Evolutionary conservation across 2,113 vertebrate species (phyloP).

Genomic region (Microtus richardsoni): DNA sequence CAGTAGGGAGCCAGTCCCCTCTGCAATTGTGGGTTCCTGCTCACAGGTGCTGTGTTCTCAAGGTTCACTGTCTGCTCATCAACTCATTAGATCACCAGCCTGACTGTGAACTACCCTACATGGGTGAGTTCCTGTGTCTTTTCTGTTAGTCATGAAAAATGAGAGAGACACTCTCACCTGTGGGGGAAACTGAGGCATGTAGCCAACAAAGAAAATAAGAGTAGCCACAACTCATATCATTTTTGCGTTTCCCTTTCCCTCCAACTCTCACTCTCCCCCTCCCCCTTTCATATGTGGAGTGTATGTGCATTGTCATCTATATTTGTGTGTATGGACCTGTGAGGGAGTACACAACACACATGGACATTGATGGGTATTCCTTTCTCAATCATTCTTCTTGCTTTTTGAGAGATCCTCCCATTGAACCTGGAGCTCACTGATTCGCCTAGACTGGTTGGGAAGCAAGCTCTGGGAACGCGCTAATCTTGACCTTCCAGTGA

Average conservation of each 20-base stretch:
- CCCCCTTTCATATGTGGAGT: background rate
- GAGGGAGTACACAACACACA: background rate
- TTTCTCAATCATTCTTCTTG: background rate
- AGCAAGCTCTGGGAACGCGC: background rate
- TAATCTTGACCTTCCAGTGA: background rate
- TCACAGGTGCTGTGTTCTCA: background rate
- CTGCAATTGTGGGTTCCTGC: rapidly evolving
- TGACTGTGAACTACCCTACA: background rate
- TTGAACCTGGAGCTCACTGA: background rate
- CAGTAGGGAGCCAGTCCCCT: background rate
- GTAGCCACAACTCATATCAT: too few species aligned
- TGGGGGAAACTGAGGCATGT: conserved; percentile 2
- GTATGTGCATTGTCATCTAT: background rate
- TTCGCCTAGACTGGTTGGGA: background rate
- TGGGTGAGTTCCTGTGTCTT: background rate
- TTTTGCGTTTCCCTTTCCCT: background rate
- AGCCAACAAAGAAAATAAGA: background rate
- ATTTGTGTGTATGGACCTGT: background rate
- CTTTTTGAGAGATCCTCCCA: background rate
- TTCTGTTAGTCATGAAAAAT: background rate
- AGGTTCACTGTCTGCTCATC: background rate
- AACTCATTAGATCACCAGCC: background rate
- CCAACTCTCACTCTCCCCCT: too few species aligned
- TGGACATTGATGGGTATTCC: background rate
- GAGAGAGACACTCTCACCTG: background rate